phyloP scores from a whole-genome alignment of 2,888 invertebrate species.

The Cyclophora albipunctata region DNA sequence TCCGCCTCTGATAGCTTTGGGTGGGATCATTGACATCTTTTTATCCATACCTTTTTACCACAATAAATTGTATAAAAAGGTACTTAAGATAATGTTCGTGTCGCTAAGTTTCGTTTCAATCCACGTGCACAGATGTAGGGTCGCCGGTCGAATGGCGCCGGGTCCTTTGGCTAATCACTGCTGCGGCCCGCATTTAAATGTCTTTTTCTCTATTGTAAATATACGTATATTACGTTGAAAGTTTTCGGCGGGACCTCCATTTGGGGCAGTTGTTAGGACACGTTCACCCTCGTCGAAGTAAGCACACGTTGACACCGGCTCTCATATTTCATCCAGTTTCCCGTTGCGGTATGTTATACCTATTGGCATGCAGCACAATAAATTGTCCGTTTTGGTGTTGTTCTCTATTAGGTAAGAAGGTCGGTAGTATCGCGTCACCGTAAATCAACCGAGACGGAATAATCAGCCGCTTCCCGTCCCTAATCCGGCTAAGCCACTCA shows the following conservation, averaged over 20 bases:
- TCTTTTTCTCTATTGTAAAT: slow-evolving; percentile 51
- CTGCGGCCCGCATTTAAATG: slow-evolving; percentile 66
- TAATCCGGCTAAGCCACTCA: slow-evolving; percentile 66
- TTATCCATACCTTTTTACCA: too few species aligned
- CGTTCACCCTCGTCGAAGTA: slow-evolving; percentile 39
- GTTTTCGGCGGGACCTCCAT: slow-evolving; percentile 35
- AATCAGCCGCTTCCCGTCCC: slow-evolving; percentile 58
- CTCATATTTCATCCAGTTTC: slow-evolving; percentile 59
- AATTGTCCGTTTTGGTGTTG: slow-evolving; percentile 55
- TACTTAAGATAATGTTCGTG: slow-evolving; percentile 31
- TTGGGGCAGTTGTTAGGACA: slow-evolving; percentile 20
- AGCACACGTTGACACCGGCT: slow-evolving; percentile 46
- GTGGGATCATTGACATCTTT: too few species aligned
- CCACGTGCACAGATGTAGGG: slow-evolving; percentile 42
- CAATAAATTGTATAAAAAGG: slow-evolving; percentile 18
- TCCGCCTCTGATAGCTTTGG: too few species aligned
- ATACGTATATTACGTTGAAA: slow-evolving; percentile 34
- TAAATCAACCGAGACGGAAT: slow-evolving; percentile 66
- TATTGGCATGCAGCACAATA: slow-evolving; percentile 55
- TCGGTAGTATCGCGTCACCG: slow-evolving; percentile 60
- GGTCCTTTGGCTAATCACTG: slow-evolving; percentile 59
- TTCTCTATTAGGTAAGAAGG: slow-evolving; percentile 54
- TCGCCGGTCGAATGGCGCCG: slow-evolving; percentile 41
- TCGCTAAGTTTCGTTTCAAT: slow-evolving; percentile 37
- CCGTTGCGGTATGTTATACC: slow-evolving; percentile 48